These are phyloP conservation scores for Sebastes nivosus DNA, from an alignment of 2,797 vertebrate genomes.

Conservation along the genomic window DNA sequence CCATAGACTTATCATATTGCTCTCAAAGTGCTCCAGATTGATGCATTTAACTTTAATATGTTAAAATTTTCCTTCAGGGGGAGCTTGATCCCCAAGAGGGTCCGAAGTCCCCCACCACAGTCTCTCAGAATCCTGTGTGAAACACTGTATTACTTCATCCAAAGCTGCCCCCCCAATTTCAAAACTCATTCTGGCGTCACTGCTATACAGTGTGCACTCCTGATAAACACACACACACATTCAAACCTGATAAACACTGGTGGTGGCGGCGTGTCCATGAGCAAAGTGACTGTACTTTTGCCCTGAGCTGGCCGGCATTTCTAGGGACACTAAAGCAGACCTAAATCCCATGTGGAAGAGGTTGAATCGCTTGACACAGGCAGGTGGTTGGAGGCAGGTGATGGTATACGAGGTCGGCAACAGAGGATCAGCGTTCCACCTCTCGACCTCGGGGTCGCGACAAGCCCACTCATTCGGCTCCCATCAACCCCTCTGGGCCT, in stretches of 20 bases:
- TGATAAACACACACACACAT: conserved; percentile 4
- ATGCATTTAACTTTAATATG: too few relatives aligned
- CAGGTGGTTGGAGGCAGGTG: conserved; percentile 13
- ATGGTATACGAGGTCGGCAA: conserved; percentile 43
- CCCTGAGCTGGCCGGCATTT: conserved; percentile 24
- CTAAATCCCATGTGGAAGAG: conserved; percentile 11
- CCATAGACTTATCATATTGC: too few relatives aligned
- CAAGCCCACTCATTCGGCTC: background rate
- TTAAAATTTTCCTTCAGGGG: too few relatives aligned
- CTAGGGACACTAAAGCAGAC: conserved; percentile 36
- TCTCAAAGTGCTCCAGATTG: too few relatives aligned
- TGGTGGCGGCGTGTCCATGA: conserved; percentile 10
- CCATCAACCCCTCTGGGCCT: conserved; percentile 51
- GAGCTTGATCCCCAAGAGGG: too few relatives aligned
- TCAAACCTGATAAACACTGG: background rate
- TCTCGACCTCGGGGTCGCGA: conserved; percentile 50
- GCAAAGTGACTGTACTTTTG: conserved; percentile 8
- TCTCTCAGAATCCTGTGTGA: too few relatives aligned
- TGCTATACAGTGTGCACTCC: background rate
- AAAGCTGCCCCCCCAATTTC: too few relatives aligned
- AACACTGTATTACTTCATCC: too few relatives aligned
- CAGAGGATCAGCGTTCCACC: conserved; percentile 45
- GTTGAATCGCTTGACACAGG: conserved; percentile 49
- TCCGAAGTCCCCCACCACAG: too few relatives aligned
- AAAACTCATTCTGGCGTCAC: too few relatives aligned